Evolutionary conservation across 2,888 invertebrate genomes (phyloP).

Genomic region (Miltochrista miniata): DNA sequence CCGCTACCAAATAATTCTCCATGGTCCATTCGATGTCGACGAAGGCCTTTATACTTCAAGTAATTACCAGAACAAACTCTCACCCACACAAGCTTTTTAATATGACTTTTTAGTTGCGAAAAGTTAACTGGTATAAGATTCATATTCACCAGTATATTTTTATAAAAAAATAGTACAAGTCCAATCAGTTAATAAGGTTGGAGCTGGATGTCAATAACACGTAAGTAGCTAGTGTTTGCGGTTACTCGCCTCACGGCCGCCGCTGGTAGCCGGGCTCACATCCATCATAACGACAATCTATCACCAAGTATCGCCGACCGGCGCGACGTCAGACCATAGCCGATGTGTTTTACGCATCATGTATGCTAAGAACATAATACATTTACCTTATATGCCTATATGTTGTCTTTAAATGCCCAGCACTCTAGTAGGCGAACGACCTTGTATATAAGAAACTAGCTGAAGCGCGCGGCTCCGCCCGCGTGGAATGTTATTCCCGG

Average conservation of each 20-base stretch:
- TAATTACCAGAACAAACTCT: slow-evolving; percentile 28
- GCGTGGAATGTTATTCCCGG: no score
- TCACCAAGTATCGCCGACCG: slow-evolving; percentile 46
- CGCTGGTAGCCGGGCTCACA: slow-evolving; percentile 44
- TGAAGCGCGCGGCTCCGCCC: no score
- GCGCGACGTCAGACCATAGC: slow-evolving; percentile 12
- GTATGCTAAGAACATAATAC: slow-evolving; percentile 13
- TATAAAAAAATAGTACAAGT: slow-evolving; percentile 6
- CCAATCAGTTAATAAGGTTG: slow-evolving; percentile 19
- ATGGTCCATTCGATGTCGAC: slow-evolving; percentile 54
- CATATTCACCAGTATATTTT: slow-evolving; percentile 8
- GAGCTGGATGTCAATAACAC: slow-evolving; percentile 35
- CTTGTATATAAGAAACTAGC: not conserved
- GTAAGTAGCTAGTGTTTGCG: slow-evolving; percentile 53
- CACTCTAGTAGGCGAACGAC: slow-evolving; percentile 14
- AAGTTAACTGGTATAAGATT: not conserved
- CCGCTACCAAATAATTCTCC: slow-evolving; percentile 63
- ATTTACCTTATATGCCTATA: slow-evolving; percentile 20
- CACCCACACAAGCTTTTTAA: slow-evolving; percentile 6
- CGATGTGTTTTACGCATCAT: slow-evolving; percentile 38
- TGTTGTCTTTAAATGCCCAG: slow-evolving; percentile 20
- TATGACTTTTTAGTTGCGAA: slow-evolving; percentile 2
- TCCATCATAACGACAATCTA: slow-evolving; percentile 71
- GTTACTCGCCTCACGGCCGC: slow-evolving; percentile 42
- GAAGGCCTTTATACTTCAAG: slow-evolving; percentile 26